A percentile compares a stretch with the other conserved stretches of the same genome.
Conservation (phyloP, 2,888 invertebrate genomes). For the Chymomyza amoena region DNA sequence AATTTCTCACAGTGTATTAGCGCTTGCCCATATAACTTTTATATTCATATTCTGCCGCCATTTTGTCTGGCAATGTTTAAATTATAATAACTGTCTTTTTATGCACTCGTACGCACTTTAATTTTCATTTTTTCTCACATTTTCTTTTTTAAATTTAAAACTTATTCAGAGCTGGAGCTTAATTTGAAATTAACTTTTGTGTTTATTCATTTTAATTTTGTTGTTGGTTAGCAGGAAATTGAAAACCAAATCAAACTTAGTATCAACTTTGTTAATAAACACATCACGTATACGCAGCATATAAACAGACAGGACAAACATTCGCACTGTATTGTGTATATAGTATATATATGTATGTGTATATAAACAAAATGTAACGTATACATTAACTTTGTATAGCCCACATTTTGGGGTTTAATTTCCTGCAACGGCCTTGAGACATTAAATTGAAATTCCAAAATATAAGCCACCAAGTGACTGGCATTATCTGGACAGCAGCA, state of each 20-base stretch:
- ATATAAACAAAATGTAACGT: constrained; percentile 1
- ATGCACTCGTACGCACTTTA: background rate
- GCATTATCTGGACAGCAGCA: background rate
- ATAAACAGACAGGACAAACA: constrained; percentile 16
- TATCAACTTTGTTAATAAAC: constrained; percentile 49
- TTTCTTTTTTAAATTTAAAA: background rate
- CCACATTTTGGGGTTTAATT: constrained; percentile 59
- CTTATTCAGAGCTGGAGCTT: background rate
- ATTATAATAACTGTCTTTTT: background rate
- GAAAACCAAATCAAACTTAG: constrained; percentile 57
- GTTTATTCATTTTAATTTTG: background rate
- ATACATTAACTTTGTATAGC: constrained; percentile 46
- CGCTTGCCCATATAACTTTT: background rate
- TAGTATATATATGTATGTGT: background rate
- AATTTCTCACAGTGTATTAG: background rate
- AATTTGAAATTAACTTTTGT: background rate
- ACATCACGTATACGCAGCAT: constrained; percentile 62
- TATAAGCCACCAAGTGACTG: background rate
- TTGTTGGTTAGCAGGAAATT: constrained; percentile 49
- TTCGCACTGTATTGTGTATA: background rate
- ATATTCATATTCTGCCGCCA: background rate
- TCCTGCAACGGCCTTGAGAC: constrained; percentile 62
- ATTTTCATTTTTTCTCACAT: background rate
- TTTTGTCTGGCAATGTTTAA: background rate
- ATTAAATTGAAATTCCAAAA: constrained; percentile 64